Evolutionary conservation across 2,888 invertebrate species (phyloP).

Genomic region (Heliconius ethilla): DNA sequence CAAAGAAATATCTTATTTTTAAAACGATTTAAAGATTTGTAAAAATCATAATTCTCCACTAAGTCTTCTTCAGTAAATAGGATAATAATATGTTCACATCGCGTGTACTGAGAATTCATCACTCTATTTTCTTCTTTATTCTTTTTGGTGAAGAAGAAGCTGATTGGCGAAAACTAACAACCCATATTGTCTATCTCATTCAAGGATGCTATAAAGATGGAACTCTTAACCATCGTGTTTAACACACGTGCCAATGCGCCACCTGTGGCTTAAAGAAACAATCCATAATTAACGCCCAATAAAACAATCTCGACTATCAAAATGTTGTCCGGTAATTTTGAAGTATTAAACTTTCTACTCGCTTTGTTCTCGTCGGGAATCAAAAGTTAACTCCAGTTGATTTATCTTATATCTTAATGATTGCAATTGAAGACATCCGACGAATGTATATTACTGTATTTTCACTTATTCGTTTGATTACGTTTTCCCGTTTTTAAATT

Average conservation of each 20-base stretch:
- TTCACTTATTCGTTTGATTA: slow-evolving; percentile 33
- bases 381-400: slow-evolving; percentile 42
- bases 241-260: neutral
- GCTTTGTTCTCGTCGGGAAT: slow-evolving; percentile 44
- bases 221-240: neutral
- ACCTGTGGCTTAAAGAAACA: neutral
- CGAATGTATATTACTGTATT: slow-evolving; percentile 37
- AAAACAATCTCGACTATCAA: slow-evolving; percentile 31
- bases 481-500: slow-evolving; percentile 34
- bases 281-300: slow-evolving; percentile 19
- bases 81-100: too few species aligned
- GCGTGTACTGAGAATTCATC: too few species aligned
- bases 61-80: too few species aligned
- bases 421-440: slow-evolving; percentile 47
- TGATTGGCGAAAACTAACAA: too few species aligned
- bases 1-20: too few species aligned
- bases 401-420: slow-evolving; percentile 48
- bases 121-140: too few species aligned
- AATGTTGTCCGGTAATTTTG: slow-evolving; percentile 26
- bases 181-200: too few species aligned
- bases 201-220: neutral
- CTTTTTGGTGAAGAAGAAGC: too few species aligned
- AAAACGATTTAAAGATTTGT: too few species aligned
- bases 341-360: slow-evolving; percentile 36
- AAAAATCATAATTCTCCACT: too few species aligned